These are phyloP conservation scores for Rhynchophorus ferrugineus DNA, from an alignment of 1,140 invertebrate genomes.

Conservation along the genomic window DNA sequence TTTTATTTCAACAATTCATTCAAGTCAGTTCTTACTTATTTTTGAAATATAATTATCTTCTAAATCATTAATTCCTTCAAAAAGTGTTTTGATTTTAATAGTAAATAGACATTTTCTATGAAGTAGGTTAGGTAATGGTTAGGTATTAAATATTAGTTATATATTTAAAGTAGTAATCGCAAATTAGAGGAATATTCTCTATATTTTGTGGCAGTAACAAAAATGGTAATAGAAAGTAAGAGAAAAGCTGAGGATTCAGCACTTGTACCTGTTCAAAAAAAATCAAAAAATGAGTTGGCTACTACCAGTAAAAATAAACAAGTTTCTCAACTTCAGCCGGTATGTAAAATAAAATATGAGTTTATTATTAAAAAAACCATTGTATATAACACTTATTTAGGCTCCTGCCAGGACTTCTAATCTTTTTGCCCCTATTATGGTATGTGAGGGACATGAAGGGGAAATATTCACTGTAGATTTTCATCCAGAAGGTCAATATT, in stretches of 20 bases:
- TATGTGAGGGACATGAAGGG: constrained; percentile 92
- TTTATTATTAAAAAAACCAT: constrained; percentile 23
- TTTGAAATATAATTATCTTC: no score
- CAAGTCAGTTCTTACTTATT: no score
- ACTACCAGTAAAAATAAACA: constrained; percentile 58
- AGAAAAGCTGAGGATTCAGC: constrained; percentile 63
- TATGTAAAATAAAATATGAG: constrained; percentile 34
- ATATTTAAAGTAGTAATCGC: no score
- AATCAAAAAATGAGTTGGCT: constrained; percentile 61
- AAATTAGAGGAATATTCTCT: no score
- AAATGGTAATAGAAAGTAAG: constrained; percentile 50
- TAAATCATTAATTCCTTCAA: no score
- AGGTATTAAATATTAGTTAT: no score
- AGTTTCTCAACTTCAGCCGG: constrained; percentile 48
- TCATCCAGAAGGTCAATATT: constrained; percentile 89
- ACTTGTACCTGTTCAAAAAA: constrained; percentile 60
- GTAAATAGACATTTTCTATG: no score
- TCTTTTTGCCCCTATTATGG: constrained; percentile 90
- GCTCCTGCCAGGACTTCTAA: constrained; percentile 75
- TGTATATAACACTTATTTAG: constrained; percentile 24
- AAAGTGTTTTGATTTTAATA: no score
- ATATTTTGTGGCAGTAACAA: no score
- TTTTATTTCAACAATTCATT: no score
- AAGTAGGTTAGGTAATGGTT: no score
- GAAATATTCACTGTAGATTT: constrained; percentile 93